Base-by-base conservation (phyloP, 2,797 vertebrate species). In the Bovichtus variegatus region DNA sequence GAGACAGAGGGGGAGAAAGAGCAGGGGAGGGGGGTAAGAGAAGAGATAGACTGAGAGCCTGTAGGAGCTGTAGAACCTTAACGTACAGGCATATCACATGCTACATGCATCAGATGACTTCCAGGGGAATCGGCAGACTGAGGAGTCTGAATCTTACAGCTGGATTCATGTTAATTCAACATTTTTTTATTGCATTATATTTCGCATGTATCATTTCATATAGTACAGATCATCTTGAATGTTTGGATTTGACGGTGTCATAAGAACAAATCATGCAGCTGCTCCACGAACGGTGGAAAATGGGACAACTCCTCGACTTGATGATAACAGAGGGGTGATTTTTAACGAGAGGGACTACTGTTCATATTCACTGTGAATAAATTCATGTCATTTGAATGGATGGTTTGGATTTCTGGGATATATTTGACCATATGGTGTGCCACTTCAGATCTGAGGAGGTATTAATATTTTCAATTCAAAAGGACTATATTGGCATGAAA, bases 31-130 rank as follows among this genome's bases (percentile, higher is more conserved):
- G 15, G 64, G 11, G 51, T 3, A 9, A 75, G 63, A 60, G 51
- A 49, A 23, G 78, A 67, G 58, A 46, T 16, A 78, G 71, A 71
- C 38, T 49, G 70, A 36, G 57, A 27, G 70, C 16, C 5, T 64
- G 51, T 44, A 41, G 13, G 40, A 59, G 49, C 9, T 25, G 47
- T n/a, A n/a, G n/a, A 34, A 40, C 23, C n/a, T 23, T 8, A 16
- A 76, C 40, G 25, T n/a, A 38, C 21, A 60, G 51, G n/a, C 27
- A 66, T 29, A 23, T 60, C 55, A 11, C 40, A 51, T 23, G 23
- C n/a, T 47, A 1, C 29, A 43, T 31, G 34, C 31, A 57, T 29
- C 13, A 36, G 34, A 23, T 12, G 10, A 49, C 31, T 25, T 76
- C 36, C 59, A 44, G 25, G 11, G 29, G 11, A 57, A 41, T 21